Base-by-base conservation (phyloP, 2,888 invertebrate species). In the Nebria brevicollis region DNA sequence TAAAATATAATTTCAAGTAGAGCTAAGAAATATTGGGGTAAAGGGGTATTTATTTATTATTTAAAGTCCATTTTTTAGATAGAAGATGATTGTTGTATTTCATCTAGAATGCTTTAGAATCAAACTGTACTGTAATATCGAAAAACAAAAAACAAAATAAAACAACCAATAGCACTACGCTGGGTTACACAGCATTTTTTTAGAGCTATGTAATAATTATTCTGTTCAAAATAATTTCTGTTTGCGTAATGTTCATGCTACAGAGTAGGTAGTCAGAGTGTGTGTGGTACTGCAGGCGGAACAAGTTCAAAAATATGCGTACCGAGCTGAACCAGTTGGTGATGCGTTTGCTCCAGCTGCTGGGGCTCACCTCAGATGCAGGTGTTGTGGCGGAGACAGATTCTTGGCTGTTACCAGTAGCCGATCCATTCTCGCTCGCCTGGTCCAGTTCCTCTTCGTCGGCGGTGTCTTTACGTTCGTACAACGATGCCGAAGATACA, bases 401-500 rank as follows among this genome's bases (percentile, higher is more conserved):
- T 82, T 85, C 86, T 74, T 84, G 82, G 81, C 84, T 83, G 83
- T 84, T 84, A 83, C 90, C 82, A 72, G 34, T 89, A 87, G 66
- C 90, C 90, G 15, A 87, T 82, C 80, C 84, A 42, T 82, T 83
- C 77, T 86, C 86, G 83, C 90, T 89, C 82, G 90, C 90, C 85
- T 87, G 89, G 0, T 89, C 88, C 83, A 90, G 90, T 84, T 90
- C 90, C 88, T 90, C 90, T 81, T 90, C 90, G 82, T 81, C 87
- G 13, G 86, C 85, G 34, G 88, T 87, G 20, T 91, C 93, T 86
- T 94, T 94, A 86, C 95, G 95, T 86, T 96, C 95, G 66, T 95
- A 92, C 79, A 97, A 90, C 0, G 95, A 94, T 4, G 99, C 99
- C 77, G 95, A 95, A 11, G 95, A 94, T 34, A 99, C 94, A 11